Base-by-base conservation (phyloP, 1,140 invertebrate genomes). In the Rhyzopertha dominica region DNA sequence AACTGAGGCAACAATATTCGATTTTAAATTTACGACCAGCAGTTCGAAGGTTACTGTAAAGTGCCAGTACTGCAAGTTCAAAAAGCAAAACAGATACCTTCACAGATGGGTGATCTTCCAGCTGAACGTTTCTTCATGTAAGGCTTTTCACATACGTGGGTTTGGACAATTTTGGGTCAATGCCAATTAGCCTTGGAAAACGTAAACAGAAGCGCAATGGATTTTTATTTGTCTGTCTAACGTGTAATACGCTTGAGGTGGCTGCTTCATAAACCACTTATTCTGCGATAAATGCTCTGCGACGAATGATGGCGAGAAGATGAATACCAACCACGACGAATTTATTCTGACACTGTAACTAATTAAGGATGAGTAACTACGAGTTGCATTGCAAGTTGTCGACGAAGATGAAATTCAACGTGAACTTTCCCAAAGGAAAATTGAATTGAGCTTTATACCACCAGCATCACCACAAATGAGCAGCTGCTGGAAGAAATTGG, bases 181-280 rank as follows among this genome's bases (percentile, higher is more conserved):
- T 66, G 31, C 30, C 49, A 10, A 38, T 63, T 0, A 58, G 44
- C 5, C 51, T 60, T 3, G 51, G 58, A 7, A 19, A 60, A 26
- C 43, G 56, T 1, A 42, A 19, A 5, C 53, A 63, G 19, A 70
- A 69, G 35, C 34, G 61, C 4, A 70, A 55, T 38, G 53, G 62
- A 1, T 61, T 55, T n/a, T n/a, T n/a, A n/a, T n/a, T n/a, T n/a
- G n/a, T n/a, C n/a, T 9, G 12, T 13, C 12, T 7, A 13, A 13
- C 13, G 31, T 7, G 9, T 7, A 34, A 34, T 13, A 34, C 12
- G 17, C 12, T 34, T 9, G 31, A 5, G 17, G 17, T 13, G 12
- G 31, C 13, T 12, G 31, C 7, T 12, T 12, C 12, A 34, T 13
- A 9, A n/a, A n/a, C n/a, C n/a, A n/a, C n/a, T n/a, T n/a, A n/a